Evolutionary conservation across 2,797 vertebrate genomes (phyloP).

Genomic region (Lacerta bilineata): DNA sequence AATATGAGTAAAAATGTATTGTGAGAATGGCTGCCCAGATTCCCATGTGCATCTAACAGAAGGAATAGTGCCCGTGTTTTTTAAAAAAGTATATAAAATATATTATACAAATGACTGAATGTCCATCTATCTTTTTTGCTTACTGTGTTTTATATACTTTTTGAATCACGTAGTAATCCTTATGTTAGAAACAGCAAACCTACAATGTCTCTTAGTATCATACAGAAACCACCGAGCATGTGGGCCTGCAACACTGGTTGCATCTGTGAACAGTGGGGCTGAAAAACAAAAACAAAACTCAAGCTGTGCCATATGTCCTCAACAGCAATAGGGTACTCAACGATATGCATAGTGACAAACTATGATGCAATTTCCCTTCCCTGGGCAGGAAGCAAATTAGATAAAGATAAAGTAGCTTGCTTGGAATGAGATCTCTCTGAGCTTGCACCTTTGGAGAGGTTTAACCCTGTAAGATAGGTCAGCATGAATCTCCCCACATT

Average conservation of each 20-base stretch:
- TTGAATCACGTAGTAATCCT: neutral
- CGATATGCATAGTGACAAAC: neutral
- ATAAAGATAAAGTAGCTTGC: neutral
- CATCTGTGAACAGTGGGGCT: neutral
- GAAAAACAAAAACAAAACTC: neutral
- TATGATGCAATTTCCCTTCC: neutral
- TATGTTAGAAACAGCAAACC: neutral
- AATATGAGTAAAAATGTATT: neutral
- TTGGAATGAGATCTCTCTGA: neutral
- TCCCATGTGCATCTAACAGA: neutral
- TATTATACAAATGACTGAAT: neutral
- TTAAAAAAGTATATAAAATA: neutral
- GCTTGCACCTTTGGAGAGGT: fast-evolving
- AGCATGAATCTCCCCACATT: neutral
- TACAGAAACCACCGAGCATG: neutral
- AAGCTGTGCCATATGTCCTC: neutral
- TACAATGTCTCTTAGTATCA: neutral
- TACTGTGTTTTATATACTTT: neutral
- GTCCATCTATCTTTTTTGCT: neutral
- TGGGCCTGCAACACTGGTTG: neutral
- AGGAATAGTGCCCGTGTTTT: neutral
- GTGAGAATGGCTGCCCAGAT: neutral
- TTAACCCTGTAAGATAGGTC: neutral
- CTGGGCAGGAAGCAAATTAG: slow-evolving; percentile 14
- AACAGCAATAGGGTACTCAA: neutral